Evolutionary conservation across 1,140 invertebrate species (phyloP).

Genomic region (Hesperophylax magnus): DNA sequence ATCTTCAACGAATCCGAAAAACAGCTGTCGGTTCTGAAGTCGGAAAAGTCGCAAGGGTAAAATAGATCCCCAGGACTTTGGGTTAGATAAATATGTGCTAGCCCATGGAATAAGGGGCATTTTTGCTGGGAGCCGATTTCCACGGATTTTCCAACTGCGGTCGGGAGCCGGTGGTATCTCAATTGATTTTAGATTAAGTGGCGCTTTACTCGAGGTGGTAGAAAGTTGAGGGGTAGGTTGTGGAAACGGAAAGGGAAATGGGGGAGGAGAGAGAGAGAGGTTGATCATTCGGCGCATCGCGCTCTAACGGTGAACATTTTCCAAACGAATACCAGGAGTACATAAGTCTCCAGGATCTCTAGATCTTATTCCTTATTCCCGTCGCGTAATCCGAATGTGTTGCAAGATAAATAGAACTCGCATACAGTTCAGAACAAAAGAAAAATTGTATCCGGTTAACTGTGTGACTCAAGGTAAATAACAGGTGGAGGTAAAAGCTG

Average conservation of each 20-base stretch:
- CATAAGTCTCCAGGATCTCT: no score
- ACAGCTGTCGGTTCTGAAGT: not conserved
- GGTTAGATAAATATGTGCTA: not conserved
- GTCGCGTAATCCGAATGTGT: constrained; percentile 7
- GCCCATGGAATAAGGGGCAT: not conserved
- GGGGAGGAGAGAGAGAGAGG: not conserved
- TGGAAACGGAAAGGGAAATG: not conserved
- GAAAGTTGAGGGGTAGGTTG: not conserved
- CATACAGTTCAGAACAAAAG: not conserved
- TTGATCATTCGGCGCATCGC: constrained; percentile 12
- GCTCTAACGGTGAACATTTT: not conserved
- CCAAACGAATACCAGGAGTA: no score
- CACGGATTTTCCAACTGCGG: constrained; percentile 23
- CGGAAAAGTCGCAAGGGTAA: not conserved
- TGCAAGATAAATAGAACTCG: not conserved
- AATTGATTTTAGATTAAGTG: constrained; percentile 55
- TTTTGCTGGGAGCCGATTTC: not conserved
- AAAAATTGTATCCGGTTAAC: not conserved
- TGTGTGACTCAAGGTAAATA: not conserved
- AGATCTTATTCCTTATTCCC: constrained; percentile 1
- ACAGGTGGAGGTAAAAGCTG: no score
- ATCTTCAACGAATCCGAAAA: constrained; percentile 30
- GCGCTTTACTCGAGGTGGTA: constrained; percentile 41
- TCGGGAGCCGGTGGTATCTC: constrained; percentile 41
- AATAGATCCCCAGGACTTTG: constrained; percentile 4